These are phyloP conservation scores for Panopea generosa DNA, from an alignment of 2,888 invertebrate genomes.

Conservation along the genomic window DNA sequence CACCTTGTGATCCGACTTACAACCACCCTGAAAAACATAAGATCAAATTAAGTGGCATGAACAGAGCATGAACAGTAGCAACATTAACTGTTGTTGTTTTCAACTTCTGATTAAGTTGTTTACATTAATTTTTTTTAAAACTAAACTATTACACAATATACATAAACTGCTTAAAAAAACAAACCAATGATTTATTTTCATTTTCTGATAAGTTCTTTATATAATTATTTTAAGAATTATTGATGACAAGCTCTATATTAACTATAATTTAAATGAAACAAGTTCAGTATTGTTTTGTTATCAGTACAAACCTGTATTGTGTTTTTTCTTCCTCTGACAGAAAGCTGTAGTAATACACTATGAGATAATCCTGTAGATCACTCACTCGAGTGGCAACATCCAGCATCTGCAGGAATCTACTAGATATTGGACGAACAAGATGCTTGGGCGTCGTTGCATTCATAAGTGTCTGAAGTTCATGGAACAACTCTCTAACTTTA, in stretches of 20 bases:
- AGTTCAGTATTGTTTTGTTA: neutral
- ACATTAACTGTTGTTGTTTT: too few species aligned
- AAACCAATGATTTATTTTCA: too few species aligned
- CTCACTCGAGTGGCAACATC: constrained; percentile 20
- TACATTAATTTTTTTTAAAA: too few species aligned
- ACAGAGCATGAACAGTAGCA: too few species aligned
- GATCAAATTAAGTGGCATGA: too few species aligned
- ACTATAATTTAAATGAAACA: too few species aligned
- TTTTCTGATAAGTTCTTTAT: too few species aligned
- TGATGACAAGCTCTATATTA: too few species aligned
- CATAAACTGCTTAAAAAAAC: too few species aligned
- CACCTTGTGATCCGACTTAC: constrained; percentile 5
- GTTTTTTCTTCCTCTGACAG: constrained; percentile 43
- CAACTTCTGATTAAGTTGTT: too few species aligned
- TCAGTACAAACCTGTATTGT: constrained; percentile 10
- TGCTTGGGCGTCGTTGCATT: constrained; percentile 18
- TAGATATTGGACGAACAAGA: constrained; percentile 34
- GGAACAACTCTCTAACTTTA: constrained; percentile 26
- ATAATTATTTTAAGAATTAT: too few species aligned
- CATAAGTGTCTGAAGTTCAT: constrained; percentile 17
- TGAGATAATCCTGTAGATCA: constrained; percentile 16
- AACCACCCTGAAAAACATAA: constrained; percentile 6
- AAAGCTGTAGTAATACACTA: constrained; percentile 36
- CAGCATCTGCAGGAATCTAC: constrained; percentile 40
- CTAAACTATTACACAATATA: too few species aligned